phyloP scores from a whole-genome alignment of 2,113 vertebrate species.

The Artemisiospiza belli region DNA sequence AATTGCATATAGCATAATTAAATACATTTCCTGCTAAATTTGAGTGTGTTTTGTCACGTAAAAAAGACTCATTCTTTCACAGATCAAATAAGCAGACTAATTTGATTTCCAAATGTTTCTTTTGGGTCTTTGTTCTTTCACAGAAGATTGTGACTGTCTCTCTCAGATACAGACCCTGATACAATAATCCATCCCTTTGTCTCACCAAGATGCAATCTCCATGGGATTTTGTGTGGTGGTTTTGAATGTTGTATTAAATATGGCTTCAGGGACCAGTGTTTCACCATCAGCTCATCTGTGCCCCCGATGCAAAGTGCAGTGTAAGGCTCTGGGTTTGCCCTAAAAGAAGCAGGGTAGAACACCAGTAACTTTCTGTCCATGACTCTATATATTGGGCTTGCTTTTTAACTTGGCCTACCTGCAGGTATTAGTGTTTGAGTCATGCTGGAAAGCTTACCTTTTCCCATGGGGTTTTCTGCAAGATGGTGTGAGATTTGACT shows the following conservation, averaged over 20 bases:
- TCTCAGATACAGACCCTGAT: neutral
- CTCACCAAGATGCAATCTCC: neutral
- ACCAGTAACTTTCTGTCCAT: neutral
- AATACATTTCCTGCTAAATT: neutral
- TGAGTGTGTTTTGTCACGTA: neutral
- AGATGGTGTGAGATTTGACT: neutral
- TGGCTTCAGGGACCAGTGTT: neutral
- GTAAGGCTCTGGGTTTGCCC: neutral
- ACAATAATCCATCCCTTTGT: neutral
- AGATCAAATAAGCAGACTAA: neutral
- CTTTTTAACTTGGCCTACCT: neutral
- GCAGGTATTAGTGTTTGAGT: neutral
- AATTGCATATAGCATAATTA: conserved; percentile 9
- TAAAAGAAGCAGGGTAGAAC: neutral
- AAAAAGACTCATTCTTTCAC: neutral
- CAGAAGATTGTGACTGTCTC: neutral
- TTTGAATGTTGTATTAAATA: neutral
- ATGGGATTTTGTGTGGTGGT: neutral
- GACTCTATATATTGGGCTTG: neutral
- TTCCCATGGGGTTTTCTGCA: neutral
- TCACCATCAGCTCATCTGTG: neutral
- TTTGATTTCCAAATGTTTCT: neutral
- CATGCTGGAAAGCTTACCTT: neutral
- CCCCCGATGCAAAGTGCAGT: neutral
- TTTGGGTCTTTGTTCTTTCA: neutral